phyloP scores from a whole-genome alignment of 1,140 invertebrate genomes.

The Manduca sexta region DNA sequence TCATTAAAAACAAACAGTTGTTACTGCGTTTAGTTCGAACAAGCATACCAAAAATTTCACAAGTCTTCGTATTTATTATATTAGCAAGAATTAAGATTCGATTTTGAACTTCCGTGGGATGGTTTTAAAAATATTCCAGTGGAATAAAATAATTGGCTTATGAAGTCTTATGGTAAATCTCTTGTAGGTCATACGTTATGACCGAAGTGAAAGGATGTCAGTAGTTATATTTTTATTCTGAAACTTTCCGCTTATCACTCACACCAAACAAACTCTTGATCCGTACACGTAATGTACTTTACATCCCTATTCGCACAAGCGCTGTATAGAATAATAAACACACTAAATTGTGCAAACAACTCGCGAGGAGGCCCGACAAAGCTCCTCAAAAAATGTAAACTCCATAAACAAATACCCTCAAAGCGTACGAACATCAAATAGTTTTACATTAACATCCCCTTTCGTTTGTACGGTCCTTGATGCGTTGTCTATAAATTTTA shows the following conservation, averaged over 20 bases:
- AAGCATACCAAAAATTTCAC: too few species aligned
- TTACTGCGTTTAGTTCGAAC: too few species aligned
- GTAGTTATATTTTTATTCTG: too few species aligned
- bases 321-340: conserved; percentile 34
- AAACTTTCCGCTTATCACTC: not conserved
- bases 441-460: conserved; percentile 46
- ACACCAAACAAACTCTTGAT: conserved; percentile 7
- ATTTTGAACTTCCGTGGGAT: too few species aligned
- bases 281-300: conserved; percentile 14
- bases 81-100: too few species aligned
- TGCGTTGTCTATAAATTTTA: conserved; percentile 41
- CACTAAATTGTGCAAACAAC: conserved; percentile 39
- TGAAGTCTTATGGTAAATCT: too few species aligned
- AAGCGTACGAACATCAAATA: conserved; percentile 49
- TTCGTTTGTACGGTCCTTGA: conserved; percentile 30
- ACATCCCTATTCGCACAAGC: conserved; percentile 23
- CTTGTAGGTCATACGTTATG: too few species aligned
- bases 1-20: too few species aligned
- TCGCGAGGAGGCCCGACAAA: conserved; percentile 12
- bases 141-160: too few species aligned
- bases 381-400: conserved; percentile 27
- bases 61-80: too few species aligned
- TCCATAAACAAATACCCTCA: conserved; percentile 43
- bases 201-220: too few species aligned
- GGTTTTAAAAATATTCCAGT: too few species aligned